Evolutionary conservation across 2,797 vertebrate genomes (phyloP), one percentile per base, ranked within the genome.

Genomic region (Chromobotia macracanthus): DNA sequence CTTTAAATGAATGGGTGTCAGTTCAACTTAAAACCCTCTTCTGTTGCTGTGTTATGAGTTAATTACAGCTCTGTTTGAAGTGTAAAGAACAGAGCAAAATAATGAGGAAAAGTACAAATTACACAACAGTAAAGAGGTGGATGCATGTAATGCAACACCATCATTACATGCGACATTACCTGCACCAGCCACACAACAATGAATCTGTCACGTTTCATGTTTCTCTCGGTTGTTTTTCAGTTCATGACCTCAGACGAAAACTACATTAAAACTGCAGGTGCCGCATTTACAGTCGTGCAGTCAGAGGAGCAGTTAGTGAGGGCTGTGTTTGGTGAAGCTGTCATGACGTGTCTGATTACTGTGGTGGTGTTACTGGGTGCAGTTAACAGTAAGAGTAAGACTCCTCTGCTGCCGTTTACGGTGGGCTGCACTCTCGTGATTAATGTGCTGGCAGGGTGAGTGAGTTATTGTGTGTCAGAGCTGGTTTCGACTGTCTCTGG

Each of bases 401-500:
- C 86, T 0, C 91, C 93, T 0, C 72, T 96, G 86, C 93, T 91
- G 0, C 95, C 96, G 0, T 90, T 97, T 80, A 90, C 92, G 83
- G 91, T 95, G 0, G 95, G 96, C 80, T 90, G 94, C 67, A 89
- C 93, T 0, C 91, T 97, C 84, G 88, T 89, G 0, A 88, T 86
- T 21, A 92, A 89, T 64, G 82, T 96, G 79, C 86, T 98, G 79
- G 95, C 92, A 0, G 95, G 96, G 97, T 97, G 89, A 95, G 92
- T 82, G 2, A 35, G 11, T 2, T 16, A 50, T 23, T 28, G 31
- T 0, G 11, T 16, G n/a, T 44, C n/a, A 55, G 2, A 3, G 1
- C 19, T 44, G 1, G 8, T 15, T 19, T n/a, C 15, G 23, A 61
- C 21, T 28, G 13, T 21, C 5, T 48, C 25, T 50, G 18, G 23